A percentile compares a stretch with the other conserved stretches of the same genome.
phyloP scores from a whole-genome alignment of 2,113 vertebrate species.

The Archocentrus centrarchus region DNA sequence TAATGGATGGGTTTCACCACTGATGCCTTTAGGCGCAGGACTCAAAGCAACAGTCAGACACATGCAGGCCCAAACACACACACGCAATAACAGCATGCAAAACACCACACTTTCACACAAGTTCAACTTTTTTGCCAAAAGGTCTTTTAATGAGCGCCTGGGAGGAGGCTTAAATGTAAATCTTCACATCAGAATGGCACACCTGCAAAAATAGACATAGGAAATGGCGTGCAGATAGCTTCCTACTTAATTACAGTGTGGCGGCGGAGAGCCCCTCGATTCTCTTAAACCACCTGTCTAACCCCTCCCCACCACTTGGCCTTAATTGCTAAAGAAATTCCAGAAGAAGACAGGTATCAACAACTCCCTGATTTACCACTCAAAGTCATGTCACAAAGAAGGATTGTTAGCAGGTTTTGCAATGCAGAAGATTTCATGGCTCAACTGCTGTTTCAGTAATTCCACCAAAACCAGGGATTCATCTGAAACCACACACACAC shows the following conservation, averaged over 20 bases:
- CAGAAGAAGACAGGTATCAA: constrained; percentile 76
- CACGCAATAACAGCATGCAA: constrained; percentile 23
- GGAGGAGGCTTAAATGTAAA: constrained; percentile 55
- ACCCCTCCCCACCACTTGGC: constrained; percentile 72
- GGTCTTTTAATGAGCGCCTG: constrained; percentile 46
- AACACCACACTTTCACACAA: constrained; percentile 42
- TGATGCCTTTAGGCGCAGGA: constrained; percentile 55
- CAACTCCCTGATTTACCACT: constrained; percentile 76
- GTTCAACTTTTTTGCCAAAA: constrained; percentile 31
- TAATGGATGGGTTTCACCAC: constrained; percentile 59
- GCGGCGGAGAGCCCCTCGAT: constrained; percentile 55
- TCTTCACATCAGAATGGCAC: constrained; percentile 72
- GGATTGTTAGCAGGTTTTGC: constrained; percentile 57
- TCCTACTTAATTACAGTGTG: constrained; percentile 82
- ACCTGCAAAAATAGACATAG: constrained; percentile 84
- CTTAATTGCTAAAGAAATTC: constrained; percentile 77
- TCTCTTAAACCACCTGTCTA: constrained; percentile 78
- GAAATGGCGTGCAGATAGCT: constrained; percentile 79
- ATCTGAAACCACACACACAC: not conserved
- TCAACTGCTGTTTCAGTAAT: constrained; percentile 31
- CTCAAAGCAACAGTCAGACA: constrained; percentile 58
- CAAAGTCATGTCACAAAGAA: constrained; percentile 53
- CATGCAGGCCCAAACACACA: constrained; percentile 58
- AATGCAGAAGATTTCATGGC: constrained; percentile 35
- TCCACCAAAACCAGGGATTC: constrained; percentile 15